Evolutionary conservation across 1,140 invertebrate species (phyloP).

Genomic region (Aradophagus sp.): DNA sequence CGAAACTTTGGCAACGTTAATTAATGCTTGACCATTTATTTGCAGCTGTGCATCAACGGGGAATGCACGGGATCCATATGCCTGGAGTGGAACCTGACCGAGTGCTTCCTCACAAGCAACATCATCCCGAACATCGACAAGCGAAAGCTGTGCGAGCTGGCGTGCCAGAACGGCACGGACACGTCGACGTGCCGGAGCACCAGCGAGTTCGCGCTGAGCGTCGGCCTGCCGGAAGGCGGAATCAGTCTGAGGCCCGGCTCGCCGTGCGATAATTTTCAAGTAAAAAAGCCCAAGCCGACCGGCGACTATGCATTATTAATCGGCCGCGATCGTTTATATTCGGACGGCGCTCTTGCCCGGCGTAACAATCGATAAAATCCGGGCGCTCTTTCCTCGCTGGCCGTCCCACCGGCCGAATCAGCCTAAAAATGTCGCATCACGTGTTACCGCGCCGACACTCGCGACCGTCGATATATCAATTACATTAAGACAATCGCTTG

Average conservation of each 20-base stretch:
- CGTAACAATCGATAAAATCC: conserved; percentile 43
- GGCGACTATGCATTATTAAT: conserved; percentile 39
- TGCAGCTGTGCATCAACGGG: conserved; percentile 92
- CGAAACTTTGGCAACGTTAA: conserved; percentile 1
- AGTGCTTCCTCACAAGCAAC: conserved; percentile 96
- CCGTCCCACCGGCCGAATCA: conserved; percentile 19
- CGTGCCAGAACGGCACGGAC: conserved; percentile 91
- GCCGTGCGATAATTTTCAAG: conserved; percentile 98
- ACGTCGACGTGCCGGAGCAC: conserved; percentile 88
- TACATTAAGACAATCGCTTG: conserved; percentile 33
- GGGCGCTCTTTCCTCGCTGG: conserved; percentile 13
- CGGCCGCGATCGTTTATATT: conserved; percentile 21
- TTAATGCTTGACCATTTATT: conserved; percentile 59
- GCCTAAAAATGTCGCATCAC: conserved; percentile 32
- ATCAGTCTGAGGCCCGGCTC: conserved; percentile 94
- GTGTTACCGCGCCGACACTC: conserved; percentile 6
- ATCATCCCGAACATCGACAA: conserved; percentile 89
- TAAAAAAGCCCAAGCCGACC: too few relatives aligned
- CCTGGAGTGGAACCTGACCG: conserved; percentile 92
- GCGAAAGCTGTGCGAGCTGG: conserved; percentile 93
- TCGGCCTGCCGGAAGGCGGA: conserved; percentile 87
- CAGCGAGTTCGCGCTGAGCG: conserved; percentile 84
- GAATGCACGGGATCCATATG: conserved; percentile 97
- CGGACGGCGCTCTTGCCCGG: conserved; percentile 15
- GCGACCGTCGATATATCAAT: conserved; percentile 30